Evolutionary conservation across 2,113 vertebrate genomes (phyloP), one percentile per base, ranked within the genome.

Genomic region (Colossoma macropomum): DNA sequence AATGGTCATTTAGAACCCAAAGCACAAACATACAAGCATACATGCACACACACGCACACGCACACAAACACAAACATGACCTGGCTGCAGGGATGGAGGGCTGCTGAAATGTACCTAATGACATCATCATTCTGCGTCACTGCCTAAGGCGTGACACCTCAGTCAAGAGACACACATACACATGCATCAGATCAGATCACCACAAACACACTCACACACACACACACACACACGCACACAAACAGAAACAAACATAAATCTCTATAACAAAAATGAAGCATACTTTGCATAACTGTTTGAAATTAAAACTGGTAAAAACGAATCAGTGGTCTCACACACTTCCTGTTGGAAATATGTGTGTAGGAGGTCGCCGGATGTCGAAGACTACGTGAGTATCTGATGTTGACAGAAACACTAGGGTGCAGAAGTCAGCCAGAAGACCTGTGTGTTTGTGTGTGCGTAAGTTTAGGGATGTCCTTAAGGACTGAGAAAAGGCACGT

Each of bases 351-450:
- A 41, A 30, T 28, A 82, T 28, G 56, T 48, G 30, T 59, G 50
- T 34, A 23, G 28, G 27, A 60, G 30, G 28, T 34, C 21, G 50
- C 73, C 77, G 62, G 81, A 13, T 1, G 6, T 85, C n/a, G 0
- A 8, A 27, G 3, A 80, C 60, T 87, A 82, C 0, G 0, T 85
- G 82, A 86, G 84, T 16, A 69, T 41, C 69, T 77, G 81, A 86
- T 0, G 4, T 69, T 70, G 54, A 6, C 68, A 72, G 59, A 82
- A 68, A 84, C 71, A 74, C 69, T 85, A 84, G 85, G 87, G 83
- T 86, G 66, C 63, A 63, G 23, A 56, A 89, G 88, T 88, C 90
- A 91, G 90, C 86, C 89, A 91, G 91, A 89, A 89, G 88, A 91
- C 87, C 86, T 21, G 71, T 21, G 27, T 28, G 59, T 80, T 30